Evolutionary conservation across 2,113 vertebrate species (phyloP).

Genomic region (Osmerus mordax): DNA sequence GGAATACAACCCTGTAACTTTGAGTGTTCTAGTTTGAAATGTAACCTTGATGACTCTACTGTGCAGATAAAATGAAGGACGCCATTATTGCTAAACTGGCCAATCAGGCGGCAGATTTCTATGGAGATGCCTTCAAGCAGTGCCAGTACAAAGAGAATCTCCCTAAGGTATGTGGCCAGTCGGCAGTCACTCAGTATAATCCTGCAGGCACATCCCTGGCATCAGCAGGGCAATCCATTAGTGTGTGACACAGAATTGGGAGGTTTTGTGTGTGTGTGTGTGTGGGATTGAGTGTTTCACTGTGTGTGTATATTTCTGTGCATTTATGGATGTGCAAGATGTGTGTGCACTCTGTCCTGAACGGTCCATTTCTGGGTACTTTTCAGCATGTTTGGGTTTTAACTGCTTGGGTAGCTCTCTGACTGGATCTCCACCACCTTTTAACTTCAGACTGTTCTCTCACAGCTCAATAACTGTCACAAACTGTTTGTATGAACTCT

Average conservation of each 20-base stretch:
- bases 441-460: conserved; percentile 25
- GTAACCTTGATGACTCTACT: neutral
- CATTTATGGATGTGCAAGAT: conserved; percentile 2
- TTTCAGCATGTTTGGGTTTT: conserved; percentile 36
- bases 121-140: conserved; percentile 95
- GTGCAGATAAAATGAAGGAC: conserved; percentile 96
- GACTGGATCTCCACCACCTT: neutral
- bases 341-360: conserved; percentile 37
- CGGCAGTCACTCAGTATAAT: neutral
- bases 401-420: neutral
- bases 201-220: neutral
- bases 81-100: conserved; percentile 93
- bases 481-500: neutral
- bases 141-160: conserved; percentile 98
- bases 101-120: conserved; percentile 97
- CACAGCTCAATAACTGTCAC: conserved; percentile 16
- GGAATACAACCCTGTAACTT: neutral
- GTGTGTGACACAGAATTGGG: neutral
- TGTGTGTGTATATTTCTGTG: neutral
- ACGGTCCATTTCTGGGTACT: conserved; percentile 48
- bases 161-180: conserved; percentile 85
- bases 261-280: neutral
- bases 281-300: neutral
- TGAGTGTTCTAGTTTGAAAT: neutral
- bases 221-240: too few species aligned